These are phyloP conservation scores for Xestobium rufovillosum DNA, from an alignment of 2,888 invertebrate species.

Conservation along the genomic window DNA sequence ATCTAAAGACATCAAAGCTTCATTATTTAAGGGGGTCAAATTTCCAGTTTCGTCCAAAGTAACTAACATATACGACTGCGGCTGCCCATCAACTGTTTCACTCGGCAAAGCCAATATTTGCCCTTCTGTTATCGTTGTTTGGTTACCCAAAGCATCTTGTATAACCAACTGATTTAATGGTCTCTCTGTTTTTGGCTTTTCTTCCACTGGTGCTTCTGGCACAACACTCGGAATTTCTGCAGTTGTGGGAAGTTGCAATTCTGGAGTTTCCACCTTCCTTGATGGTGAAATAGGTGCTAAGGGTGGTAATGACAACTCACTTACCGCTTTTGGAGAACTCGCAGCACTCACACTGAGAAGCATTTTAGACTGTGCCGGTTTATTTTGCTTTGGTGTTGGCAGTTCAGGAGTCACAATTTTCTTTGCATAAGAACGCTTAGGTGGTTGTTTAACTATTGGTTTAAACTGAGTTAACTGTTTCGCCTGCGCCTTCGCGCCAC, in stretches of 20 bases:
- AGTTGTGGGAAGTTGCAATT: too few relatives aligned
- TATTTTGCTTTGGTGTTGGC: not conserved
- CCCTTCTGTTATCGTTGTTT: conserved; percentile 49
- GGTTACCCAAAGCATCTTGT: conserved; percentile 41
- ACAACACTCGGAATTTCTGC: conserved; percentile 34
- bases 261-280: conserved; percentile 22
- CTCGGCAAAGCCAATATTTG: conserved; percentile 67
- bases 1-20: conserved; percentile 53
- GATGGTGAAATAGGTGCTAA: conserved; percentile 32
- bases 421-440: conserved; percentile 16
- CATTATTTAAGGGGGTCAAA: conserved; percentile 64
- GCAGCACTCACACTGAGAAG: too few relatives aligned
- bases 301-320: conserved; percentile 21
- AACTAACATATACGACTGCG: conserved; percentile 66
- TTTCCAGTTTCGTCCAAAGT: conserved; percentile 64
- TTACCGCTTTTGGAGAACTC: not conserved
- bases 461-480: conserved; percentile 23
- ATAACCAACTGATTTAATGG: conserved; percentile 40
- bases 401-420: conserved; percentile 6
- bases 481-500: conserved; percentile 22
- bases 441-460: conserved; percentile 12
- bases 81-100: conserved; percentile 63
- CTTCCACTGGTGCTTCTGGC: conserved; percentile 27
- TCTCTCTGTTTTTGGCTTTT: conserved; percentile 20
- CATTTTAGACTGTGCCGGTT: too few relatives aligned